Evolutionary conservation across 1,140 invertebrate species (phyloP).

Genomic region (Planococcus citri): DNA sequence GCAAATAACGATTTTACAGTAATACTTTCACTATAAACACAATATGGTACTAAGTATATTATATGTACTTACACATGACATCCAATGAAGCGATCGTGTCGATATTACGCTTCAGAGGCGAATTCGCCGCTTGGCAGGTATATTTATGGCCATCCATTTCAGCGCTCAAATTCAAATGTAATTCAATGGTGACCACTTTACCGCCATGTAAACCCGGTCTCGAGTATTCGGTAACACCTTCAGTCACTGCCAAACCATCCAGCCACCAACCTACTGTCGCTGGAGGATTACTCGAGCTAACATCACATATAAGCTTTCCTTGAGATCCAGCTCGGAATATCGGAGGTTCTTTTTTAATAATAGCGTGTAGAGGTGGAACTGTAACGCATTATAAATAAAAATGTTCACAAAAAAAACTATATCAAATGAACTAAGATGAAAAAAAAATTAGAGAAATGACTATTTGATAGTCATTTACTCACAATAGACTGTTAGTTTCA

Average conservation of each 20-base stretch:
- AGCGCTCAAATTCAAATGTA: conserved; percentile 71
- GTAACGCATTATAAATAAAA: conserved; percentile 25
- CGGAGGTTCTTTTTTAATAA: conserved; percentile 63
- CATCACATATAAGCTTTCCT: conserved; percentile 74
- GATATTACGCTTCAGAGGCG: conserved; percentile 61
- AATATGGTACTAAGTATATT: too few relatives aligned
- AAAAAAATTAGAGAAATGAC: neutral
- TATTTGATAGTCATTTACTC: too few relatives aligned
- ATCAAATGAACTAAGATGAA: neutral
- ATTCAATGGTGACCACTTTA: conserved; percentile 64
- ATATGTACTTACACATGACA: conserved; percentile 62
- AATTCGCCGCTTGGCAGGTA: conserved; percentile 84
- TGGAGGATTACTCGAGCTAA: conserved; percentile 83
- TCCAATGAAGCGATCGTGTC: conserved; percentile 77
- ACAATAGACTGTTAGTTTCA: conserved; percentile 82
- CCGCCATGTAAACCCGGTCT: conserved; percentile 73
- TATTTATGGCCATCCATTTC: conserved; percentile 76
- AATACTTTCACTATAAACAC: too few relatives aligned
- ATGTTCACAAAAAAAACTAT: neutral
- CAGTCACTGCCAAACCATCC: conserved; percentile 57
- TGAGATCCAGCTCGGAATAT: conserved; percentile 62
- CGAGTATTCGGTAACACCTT: conserved; percentile 52
- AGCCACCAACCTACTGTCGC: conserved; percentile 85
- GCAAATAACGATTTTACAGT: too few relatives aligned
- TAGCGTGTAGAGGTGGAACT: conserved; percentile 81